Conservation (phyloP, 2,797 vertebrate species). For the Clarias platycephalus region DNA sequence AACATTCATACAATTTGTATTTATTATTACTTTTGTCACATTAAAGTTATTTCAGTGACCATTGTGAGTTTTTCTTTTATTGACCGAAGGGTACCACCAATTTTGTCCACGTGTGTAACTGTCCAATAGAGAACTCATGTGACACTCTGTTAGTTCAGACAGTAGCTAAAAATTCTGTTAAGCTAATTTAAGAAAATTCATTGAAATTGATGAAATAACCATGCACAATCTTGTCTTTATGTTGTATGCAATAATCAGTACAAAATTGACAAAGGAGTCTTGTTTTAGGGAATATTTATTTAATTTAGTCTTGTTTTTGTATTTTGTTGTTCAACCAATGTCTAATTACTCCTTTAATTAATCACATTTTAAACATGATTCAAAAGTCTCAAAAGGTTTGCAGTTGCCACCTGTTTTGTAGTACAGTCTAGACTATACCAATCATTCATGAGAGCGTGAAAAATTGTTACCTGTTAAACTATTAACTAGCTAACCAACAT, state of each 20-base stretch:
- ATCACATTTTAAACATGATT: slow-evolving; percentile 23
- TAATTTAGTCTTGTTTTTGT: slow-evolving; percentile 14
- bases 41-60: too few relatives aligned
- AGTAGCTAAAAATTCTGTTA: slow-evolving; percentile 23
- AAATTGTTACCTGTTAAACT: neutral
- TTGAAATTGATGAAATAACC: slow-evolving; percentile 26
- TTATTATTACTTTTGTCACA: too few relatives aligned
- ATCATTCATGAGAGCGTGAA: slow-evolving; percentile 1
- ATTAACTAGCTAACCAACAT: neutral
- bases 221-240: slow-evolving; percentile 15
- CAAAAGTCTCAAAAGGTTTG: slow-evolving; percentile 14
- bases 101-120: neutral
- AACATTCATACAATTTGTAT: too few relatives aligned
- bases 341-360: neutral
- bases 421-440: slow-evolving; percentile 23
- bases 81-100: too few relatives aligned
- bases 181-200: slow-evolving; percentile 35
- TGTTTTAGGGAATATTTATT: slow-evolving; percentile 5
- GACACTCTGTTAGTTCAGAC: slow-evolving; percentile 45
- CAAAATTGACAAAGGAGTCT: neutral
- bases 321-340: neutral
- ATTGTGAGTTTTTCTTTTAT: too few relatives aligned
- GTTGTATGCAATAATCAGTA: neutral
- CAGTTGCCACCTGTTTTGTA: slow-evolving; percentile 6
- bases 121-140: slow-evolving; percentile 26